phyloP scores from a whole-genome alignment of 2,113 vertebrate species.

The Pygoscelis adeliae region DNA sequence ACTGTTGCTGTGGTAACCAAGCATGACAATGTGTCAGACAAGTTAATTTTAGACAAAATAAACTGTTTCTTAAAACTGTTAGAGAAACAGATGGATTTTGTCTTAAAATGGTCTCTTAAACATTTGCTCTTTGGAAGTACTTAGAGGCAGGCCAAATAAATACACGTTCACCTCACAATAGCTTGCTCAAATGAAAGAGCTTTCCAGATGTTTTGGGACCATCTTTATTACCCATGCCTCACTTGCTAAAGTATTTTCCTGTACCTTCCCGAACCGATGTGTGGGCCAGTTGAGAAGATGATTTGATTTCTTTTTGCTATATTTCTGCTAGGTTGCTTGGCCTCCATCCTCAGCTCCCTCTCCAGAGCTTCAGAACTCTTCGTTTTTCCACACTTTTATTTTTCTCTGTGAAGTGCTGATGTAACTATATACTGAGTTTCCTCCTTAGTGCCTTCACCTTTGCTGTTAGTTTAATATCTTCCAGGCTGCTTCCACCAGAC shows the following conservation, averaged over 20 bases:
- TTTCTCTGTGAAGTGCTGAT: background rate
- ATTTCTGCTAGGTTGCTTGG: background rate
- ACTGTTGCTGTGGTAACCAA: conserved; percentile 55
- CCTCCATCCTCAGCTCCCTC: background rate
- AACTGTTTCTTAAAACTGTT: conserved; percentile 21
- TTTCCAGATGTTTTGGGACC: background rate
- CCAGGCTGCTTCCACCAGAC: background rate
- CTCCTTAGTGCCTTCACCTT: background rate
- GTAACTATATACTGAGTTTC: background rate
- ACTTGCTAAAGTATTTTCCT: background rate
- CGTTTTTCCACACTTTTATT: background rate
- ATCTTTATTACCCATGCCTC: background rate
- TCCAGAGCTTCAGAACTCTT: background rate
- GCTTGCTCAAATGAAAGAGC: background rate
- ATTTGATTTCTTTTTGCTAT: background rate
- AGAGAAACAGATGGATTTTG: conserved; percentile 54
- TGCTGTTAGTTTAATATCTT: background rate
- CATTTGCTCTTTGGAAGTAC: background rate
- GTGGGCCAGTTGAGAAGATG: background rate
- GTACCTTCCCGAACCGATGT: background rate
- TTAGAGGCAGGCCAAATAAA: background rate
- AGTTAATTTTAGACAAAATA: conserved; percentile 67
- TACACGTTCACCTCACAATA: background rate
- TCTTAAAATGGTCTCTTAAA: conserved; percentile 32
- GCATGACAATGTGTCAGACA: conserved; percentile 64